A percentile compares a stretch with the other conserved stretches of the same genome.
Evolutionary conservation across 2,888 invertebrate genomes (phyloP).

Genomic region (Drosophila leonis): DNA sequence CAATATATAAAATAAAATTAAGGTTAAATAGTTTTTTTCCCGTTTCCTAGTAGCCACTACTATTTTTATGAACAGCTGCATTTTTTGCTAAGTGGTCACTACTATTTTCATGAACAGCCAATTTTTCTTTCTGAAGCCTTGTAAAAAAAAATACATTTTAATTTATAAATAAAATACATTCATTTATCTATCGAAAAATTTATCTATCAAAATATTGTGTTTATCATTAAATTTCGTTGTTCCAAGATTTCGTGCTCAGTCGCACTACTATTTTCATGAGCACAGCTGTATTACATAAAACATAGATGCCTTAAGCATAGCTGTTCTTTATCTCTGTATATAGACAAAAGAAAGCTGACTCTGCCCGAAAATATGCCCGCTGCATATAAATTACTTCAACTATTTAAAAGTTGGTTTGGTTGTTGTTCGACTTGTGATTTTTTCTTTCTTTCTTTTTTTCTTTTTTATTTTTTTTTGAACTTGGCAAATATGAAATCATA

Average conservation of each 20-base stretch:
- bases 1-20: too few relatives aligned
- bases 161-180: too few relatives aligned
- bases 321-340: neutral
- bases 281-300: neutral
- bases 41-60: too few relatives aligned
- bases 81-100: too few relatives aligned
- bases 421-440: slow-evolving; percentile 6
- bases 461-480: neutral
- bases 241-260: neutral
- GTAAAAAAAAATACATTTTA: too few relatives aligned
- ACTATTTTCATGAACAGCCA: too few relatives aligned
- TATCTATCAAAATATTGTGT: neutral
- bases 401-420: slow-evolving; percentile 9
- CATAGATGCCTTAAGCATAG: neutral
- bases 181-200: too few relatives aligned
- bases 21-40: too few relatives aligned
- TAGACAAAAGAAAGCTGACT: slow-evolving; percentile 3
- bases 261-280: neutral
- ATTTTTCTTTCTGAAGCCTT: too few relatives aligned
- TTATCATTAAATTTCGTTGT: neutral
- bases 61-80: too few relatives aligned
- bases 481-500: slow-evolving; percentile 70
- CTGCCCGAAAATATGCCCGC: neutral
- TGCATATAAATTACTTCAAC: slow-evolving; percentile 2
- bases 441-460: neutral